Evolutionary conservation across 2,888 invertebrate genomes (phyloP), one percentile per base, ranked within the genome.

Genomic region (Drosophila setosimentum): DNA sequence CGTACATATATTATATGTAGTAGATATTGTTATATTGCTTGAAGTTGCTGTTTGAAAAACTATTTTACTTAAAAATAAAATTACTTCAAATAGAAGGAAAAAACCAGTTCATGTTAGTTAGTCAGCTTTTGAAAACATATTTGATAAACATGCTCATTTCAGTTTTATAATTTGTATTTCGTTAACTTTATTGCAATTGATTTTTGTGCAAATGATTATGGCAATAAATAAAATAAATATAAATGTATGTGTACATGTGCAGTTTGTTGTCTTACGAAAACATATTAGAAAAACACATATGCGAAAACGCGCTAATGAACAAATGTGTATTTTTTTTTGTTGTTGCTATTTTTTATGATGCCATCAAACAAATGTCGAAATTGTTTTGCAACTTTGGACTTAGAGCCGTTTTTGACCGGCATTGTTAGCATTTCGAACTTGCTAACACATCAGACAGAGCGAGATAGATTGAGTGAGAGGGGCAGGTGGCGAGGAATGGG

Each of bases 301-400:
- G 32, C 24, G 16, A 54, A 33, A 40, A 42, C 13, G 2, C 50
- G 40, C 66, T 70, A 75, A 76, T 76, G 51, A 73, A 40, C 48
- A 68, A 61, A 59, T 65, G 62, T 64, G 37, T 42, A 58, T 55
- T 35, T 16, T 27, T 13, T 27, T 29, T n/a, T 63, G 10, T 49
- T 10, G 29, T 29, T 30, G 8, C 13, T 18, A 11, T 18, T 53
- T 42, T 66, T 78, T 64, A 70, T 67, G 79, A 24, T 24, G 51
- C 63, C 54, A 16, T 59, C 37, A 65, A 71, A 68, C 75, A 71
- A 74, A 68, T 75, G 67, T 65, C 57, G 69, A 64, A 78, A 78
- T 66, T 74, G 75, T 74, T 74, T 77, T 77, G 75, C 65, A 78
- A 68, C 73, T 76, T 84, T 85, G 74, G 76, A 73, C 85, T 68